These are phyloP conservation scores for Aplocera efformata DNA, from an alignment of 2,888 invertebrate species.

Conservation along the genomic window DNA sequence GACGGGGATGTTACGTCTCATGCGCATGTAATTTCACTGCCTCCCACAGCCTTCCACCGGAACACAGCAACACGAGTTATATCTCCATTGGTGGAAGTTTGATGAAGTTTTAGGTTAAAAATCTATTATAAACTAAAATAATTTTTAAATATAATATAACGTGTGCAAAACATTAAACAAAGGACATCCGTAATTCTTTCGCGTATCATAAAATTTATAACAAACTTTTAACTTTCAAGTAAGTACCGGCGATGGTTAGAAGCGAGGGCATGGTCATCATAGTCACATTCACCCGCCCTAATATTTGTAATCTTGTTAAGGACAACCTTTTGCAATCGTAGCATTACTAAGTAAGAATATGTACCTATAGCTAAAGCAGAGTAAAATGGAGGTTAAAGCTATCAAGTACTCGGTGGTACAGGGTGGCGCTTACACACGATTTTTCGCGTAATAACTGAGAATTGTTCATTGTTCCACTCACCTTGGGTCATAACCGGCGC, in stretches of 20 bases:
- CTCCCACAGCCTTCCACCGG: too few relatives aligned
- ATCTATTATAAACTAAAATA: too few relatives aligned
- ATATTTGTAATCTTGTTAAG: constrained; percentile 14
- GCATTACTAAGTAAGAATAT: constrained; percentile 22
- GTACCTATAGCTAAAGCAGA: constrained; percentile 24
- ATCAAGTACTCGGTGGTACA: constrained; percentile 27
- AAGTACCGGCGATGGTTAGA: too few relatives aligned
- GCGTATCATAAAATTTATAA: constrained; percentile 18
- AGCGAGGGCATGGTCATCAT: constrained; percentile 14
- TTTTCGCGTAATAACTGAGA: constrained; percentile 31
- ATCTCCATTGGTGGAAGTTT: too few relatives aligned
- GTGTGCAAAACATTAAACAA: too few relatives aligned
- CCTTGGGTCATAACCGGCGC: constrained; percentile 67
- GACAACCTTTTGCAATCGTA: constrained; percentile 29
- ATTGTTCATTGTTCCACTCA: constrained; percentile 64
- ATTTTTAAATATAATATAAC: too few relatives aligned
- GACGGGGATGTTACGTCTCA: too few relatives aligned
- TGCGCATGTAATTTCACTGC: too few relatives aligned
- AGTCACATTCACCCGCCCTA: constrained; percentile 15
- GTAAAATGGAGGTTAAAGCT: constrained; percentile 31
- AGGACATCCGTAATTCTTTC: constrained; percentile 2
- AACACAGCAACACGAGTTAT: too few relatives aligned
- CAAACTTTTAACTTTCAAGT: constrained; percentile 5
- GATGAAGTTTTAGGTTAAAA: too few relatives aligned
- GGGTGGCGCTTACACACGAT: constrained; percentile 21